These are phyloP conservation scores for Kryptolebias ocellatus DNA, from an alignment of 2,797 vertebrate genomes.

Conservation along the genomic window DNA sequence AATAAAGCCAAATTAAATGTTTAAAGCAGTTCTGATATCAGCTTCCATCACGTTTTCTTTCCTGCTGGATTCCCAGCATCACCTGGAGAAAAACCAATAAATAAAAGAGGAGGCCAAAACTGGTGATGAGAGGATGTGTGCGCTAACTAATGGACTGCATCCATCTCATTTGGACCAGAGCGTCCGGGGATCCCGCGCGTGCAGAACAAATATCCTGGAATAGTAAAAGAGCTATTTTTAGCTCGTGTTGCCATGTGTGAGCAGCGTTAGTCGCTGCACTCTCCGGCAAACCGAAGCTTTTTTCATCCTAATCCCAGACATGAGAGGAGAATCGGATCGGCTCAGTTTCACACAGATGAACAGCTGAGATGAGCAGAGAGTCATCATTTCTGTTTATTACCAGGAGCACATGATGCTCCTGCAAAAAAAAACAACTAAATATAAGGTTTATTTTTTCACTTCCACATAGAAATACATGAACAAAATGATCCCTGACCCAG, in stretches of 20 bases:
- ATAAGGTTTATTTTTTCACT: too few relatives aligned
- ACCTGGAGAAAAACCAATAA: not conserved
- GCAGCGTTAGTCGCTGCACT: constrained; percentile 35
- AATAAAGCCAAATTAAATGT: too few relatives aligned
- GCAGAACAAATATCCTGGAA: constrained; percentile 39
- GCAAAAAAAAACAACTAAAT: too few relatives aligned
- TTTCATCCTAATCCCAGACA: constrained; percentile 42
- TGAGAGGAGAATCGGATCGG: constrained; percentile 37
- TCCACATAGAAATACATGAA: too few relatives aligned
- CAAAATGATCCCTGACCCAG: too few relatives aligned
- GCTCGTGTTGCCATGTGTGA: constrained; percentile 73
- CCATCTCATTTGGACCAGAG: constrained; percentile 18
- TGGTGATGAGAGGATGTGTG: constrained; percentile 1
- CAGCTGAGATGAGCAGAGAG: not conserved
- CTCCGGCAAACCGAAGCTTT: constrained; percentile 43
- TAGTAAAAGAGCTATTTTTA: constrained; percentile 70
- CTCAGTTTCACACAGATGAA: constrained; percentile 9
- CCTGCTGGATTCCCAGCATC: not conserved
- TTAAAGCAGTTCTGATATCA: too few relatives aligned
- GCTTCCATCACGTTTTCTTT: too few relatives aligned
- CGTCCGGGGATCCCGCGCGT: constrained; percentile 28
- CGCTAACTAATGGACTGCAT: not conserved
- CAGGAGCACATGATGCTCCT: too few relatives aligned
- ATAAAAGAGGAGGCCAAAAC: constrained; percentile 1
- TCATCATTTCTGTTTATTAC: not conserved